phyloP scores from a whole-genome alignment of 1,140 invertebrate species.

The Mylabris phalerata region DNA sequence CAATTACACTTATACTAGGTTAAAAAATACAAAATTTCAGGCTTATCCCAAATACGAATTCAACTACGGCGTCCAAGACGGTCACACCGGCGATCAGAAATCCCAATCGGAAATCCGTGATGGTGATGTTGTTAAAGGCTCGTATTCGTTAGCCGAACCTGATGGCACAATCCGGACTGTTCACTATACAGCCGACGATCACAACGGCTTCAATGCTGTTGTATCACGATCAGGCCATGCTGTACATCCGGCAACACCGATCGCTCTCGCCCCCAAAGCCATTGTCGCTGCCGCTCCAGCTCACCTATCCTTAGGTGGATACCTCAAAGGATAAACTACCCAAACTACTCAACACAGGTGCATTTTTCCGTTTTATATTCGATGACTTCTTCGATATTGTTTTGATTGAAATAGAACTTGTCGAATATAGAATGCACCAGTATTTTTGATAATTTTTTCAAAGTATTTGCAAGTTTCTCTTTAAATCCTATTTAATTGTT shows the following conservation, averaged over 20 bases:
- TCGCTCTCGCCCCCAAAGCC: neutral
- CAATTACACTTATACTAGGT: too few species aligned
- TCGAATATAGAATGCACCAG: too few species aligned
- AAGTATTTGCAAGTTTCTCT: too few species aligned
- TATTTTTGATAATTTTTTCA: too few species aligned
- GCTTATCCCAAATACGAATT: conserved; percentile 59
- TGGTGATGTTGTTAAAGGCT: conserved; percentile 2
- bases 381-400: too few species aligned
- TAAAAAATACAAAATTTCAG: conserved; percentile 21
- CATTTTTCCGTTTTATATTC: too few species aligned
- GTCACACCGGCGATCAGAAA: conserved; percentile 57
- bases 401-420: too few species aligned
- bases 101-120: conserved; percentile 39
- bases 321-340: too few species aligned
- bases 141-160: neutral
- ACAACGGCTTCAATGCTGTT: conserved; percentile 2
- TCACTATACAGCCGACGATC: conserved; percentile 6
- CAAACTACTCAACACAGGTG: too few species aligned
- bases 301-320: too few species aligned
- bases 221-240: neutral
- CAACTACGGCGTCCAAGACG: conserved; percentile 61
- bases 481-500: too few species aligned
- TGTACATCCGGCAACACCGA: neutral
- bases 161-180: conserved; percentile 6
- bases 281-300: too few species aligned